A percentile compares a stretch with the other conserved stretches of the same genome.
Evolutionary conservation across 2,797 vertebrate genomes (phyloP).

Genomic region (Phataginus tricuspis): DNA sequence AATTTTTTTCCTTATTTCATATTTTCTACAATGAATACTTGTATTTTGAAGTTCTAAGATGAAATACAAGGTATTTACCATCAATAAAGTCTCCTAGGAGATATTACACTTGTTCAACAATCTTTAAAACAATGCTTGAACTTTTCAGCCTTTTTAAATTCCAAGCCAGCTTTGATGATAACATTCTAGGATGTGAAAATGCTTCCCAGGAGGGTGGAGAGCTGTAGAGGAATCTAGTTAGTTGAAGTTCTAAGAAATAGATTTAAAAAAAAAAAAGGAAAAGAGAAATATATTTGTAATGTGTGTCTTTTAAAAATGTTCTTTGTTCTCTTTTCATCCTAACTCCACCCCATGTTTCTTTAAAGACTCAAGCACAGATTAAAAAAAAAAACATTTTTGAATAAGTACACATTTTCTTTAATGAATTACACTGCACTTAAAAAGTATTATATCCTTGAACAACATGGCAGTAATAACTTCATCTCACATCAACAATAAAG

Average conservation of each 20-base stretch:
- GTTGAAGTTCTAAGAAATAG: conserved; percentile 36
- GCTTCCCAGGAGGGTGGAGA: conserved; percentile 31
- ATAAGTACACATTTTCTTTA: neutral
- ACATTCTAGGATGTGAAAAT: conserved; percentile 64
- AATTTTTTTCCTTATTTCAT: conserved; percentile 12
- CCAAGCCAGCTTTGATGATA: conserved; percentile 67
- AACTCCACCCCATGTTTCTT: neutral
- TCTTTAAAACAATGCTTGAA: conserved; percentile 76
- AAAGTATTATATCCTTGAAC: neutral
- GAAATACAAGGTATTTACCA: conserved; percentile 66
- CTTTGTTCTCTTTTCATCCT: conserved; percentile 44
- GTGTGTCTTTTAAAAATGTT: conserved; percentile 23
- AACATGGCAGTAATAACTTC: neutral
- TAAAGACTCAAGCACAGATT: neutral
- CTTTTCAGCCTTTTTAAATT: conserved; percentile 68
- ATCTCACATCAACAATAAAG: neutral
- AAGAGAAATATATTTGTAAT: conserved; percentile 12
- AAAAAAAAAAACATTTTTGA: neutral
- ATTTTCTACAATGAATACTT: neutral
- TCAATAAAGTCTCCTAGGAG: conserved; percentile 54
- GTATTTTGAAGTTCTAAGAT: conserved; percentile 40
- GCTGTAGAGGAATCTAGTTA: neutral
- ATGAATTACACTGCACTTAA: neutral
- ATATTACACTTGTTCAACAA: conserved; percentile 65
- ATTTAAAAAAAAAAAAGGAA: neutral